Conservation (phyloP, 2,888 invertebrate species). For the Drosophila mercatorum region DNA sequence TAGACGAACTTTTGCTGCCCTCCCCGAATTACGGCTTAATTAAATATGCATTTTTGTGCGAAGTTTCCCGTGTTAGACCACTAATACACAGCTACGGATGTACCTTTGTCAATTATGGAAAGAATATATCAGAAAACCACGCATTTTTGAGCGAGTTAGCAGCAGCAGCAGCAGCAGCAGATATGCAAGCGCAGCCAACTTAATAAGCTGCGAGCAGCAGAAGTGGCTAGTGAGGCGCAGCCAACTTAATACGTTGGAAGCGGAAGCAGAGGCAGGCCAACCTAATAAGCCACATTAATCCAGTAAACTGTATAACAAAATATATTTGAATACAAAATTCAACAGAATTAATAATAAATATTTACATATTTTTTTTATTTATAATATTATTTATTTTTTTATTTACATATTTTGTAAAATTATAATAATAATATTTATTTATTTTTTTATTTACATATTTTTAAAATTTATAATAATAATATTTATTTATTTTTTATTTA, state of each 20-base stretch:
- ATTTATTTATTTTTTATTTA: no score
- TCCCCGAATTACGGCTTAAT: conserved; percentile 6
- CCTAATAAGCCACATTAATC: not conserved
- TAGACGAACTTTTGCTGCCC: conserved; percentile 5
- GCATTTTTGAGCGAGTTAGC: not conserved
- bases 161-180: not conserved
- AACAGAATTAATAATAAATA: no score
- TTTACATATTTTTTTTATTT: no score
- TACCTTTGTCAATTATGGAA: not conserved
- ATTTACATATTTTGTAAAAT: no score
- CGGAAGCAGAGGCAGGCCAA: not conserved
- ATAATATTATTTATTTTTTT: no score
- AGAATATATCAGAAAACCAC: no score
- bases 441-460: no score
- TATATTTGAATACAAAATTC: not conserved
- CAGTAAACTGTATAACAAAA: no score
- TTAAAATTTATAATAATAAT: no score
- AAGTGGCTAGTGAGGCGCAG: not conserved
- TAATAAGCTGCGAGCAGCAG: not conserved
- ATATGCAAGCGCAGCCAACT: not conserved
- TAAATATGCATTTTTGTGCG: not conserved
- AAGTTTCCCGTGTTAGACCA: not conserved
- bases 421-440: no score
- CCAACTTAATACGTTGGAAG: not conserved
- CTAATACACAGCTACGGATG: not conserved